Evolutionary conservation across 1,140 invertebrate species (phyloP).

Genomic region (Telenomus remus): DNA sequence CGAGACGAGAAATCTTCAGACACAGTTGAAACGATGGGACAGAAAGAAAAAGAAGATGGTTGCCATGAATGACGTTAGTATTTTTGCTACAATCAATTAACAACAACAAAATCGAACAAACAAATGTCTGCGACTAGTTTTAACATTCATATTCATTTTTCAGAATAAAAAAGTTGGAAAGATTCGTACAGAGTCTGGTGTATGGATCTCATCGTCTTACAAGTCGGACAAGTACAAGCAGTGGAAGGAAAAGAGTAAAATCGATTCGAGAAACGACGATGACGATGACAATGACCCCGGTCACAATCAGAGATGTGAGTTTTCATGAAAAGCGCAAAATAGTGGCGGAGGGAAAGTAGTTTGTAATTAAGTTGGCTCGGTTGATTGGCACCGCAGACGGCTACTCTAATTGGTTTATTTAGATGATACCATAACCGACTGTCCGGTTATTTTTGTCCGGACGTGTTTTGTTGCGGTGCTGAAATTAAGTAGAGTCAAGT

Average conservation of each 20-base stretch:
- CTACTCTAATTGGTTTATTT: constrained; percentile 63
- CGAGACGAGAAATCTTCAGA: constrained; percentile 77
- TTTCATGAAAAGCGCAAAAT: background rate
- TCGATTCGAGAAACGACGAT: constrained; percentile 78
- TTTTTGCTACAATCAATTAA: background rate
- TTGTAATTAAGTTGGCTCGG: constrained; percentile 21
- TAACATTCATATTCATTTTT: constrained; percentile 11
- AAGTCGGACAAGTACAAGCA: constrained; percentile 91
- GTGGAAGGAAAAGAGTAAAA: constrained; percentile 91
- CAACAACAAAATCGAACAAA: background rate
- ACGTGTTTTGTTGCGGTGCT: constrained; percentile 28
- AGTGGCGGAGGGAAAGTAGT: background rate
- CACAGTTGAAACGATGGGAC: constrained; percentile 86
- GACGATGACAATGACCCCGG: constrained; percentile 79
- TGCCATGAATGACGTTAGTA: constrained; percentile 78
- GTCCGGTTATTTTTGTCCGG: constrained; percentile 62
- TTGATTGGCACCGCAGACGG: constrained; percentile 61
- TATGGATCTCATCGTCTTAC: constrained; percentile 94
- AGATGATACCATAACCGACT: constrained; percentile 57
- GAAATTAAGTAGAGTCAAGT: constrained; percentile 63
- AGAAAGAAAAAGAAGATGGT: constrained; percentile 95
- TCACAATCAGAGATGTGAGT: constrained; percentile 58
- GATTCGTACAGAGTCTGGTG: constrained; percentile 96
- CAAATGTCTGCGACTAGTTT: background rate
- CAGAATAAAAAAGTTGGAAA: constrained; percentile 82